These are phyloP conservation scores for Cyanistes caeruleus DNA, from an alignment of 2,113 vertebrate genomes.

Conservation along the genomic window DNA sequence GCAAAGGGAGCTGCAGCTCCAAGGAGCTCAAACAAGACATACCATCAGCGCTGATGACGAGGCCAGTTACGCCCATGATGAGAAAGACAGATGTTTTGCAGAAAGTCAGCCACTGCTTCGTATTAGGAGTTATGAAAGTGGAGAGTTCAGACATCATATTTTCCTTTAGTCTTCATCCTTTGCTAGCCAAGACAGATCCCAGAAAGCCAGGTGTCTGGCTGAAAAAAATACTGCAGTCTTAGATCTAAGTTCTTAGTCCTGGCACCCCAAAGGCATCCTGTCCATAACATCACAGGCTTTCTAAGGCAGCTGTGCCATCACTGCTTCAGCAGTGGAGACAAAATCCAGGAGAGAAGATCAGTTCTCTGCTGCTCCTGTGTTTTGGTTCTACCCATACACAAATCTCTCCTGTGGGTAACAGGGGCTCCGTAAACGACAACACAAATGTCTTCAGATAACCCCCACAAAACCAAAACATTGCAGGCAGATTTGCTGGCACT, in stretches of 20 bases:
- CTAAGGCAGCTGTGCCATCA: background rate
- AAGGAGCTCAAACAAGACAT: background rate
- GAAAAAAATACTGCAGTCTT: background rate
- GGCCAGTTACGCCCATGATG: background rate
- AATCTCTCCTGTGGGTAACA: background rate
- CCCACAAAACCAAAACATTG: background rate
- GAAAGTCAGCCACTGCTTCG: background rate
- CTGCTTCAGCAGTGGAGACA: rapidly evolving
- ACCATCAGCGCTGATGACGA: background rate
- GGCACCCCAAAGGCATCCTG: background rate
- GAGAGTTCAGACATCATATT: background rate
- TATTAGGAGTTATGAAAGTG: background rate
- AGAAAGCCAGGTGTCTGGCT: background rate
- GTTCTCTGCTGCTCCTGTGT: background rate
- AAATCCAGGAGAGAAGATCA: background rate
- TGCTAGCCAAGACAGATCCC: background rate
- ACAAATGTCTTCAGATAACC: background rate
- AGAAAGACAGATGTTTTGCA: conserved; percentile 49
- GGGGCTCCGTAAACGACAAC: background rate
- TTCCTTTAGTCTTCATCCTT: background rate
- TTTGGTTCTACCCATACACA: background rate
- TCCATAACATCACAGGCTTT: rapidly evolving
- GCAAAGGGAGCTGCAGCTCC: background rate
- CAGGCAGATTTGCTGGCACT: background rate
- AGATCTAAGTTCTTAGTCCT: background rate